These are phyloP conservation scores for Drosophila barbarae DNA, from an alignment of 2,888 invertebrate species.

Conservation along the genomic window DNA sequence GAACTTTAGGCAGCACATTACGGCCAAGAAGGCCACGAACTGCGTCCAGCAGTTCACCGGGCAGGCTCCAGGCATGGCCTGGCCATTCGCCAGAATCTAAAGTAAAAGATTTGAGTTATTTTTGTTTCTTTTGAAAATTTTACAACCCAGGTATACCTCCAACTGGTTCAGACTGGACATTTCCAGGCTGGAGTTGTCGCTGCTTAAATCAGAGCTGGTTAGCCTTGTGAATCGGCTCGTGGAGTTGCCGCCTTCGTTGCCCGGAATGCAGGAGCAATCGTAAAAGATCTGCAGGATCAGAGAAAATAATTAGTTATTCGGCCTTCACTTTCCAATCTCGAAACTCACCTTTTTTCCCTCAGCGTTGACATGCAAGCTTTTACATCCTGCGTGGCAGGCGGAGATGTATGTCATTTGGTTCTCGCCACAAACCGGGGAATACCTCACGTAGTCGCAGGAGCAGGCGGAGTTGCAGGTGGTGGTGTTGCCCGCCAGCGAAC, in stretches of 20 bases:
- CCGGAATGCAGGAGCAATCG: constrained; percentile 76
- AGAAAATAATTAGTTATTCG: background rate
- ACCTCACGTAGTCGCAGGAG: constrained; percentile 85
- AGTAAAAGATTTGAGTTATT: background rate
- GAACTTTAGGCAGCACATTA: constrained; percentile 83
- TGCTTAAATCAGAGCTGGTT: constrained; percentile 55
- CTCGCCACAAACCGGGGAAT: constrained; percentile 86
- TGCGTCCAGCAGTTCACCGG: constrained; percentile 82
- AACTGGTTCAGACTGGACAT: background rate
- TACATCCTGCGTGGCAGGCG: constrained; percentile 90
- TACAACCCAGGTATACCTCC: constrained; percentile 36
- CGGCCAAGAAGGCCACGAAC: constrained; percentile 81
- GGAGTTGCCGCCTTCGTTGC: constrained; percentile 33
- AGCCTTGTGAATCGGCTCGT: constrained; percentile 64
- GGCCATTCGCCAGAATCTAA: constrained; percentile 75
- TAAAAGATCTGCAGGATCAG: constrained; percentile 65
- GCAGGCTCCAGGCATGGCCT: constrained; percentile 81
- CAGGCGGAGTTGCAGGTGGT: constrained; percentile 84
- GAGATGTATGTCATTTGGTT: constrained; percentile 86
- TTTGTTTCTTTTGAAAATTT: background rate
- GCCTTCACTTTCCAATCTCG: background rate
- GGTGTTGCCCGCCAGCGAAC: constrained; percentile 49
- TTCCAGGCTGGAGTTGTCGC: constrained; percentile 39
- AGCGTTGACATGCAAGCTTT: constrained; percentile 75
- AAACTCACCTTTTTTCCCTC: constrained; percentile 80